Base-by-base conservation (phyloP, 2,888 invertebrate genomes). In the Cosmia trapezina region DNA sequence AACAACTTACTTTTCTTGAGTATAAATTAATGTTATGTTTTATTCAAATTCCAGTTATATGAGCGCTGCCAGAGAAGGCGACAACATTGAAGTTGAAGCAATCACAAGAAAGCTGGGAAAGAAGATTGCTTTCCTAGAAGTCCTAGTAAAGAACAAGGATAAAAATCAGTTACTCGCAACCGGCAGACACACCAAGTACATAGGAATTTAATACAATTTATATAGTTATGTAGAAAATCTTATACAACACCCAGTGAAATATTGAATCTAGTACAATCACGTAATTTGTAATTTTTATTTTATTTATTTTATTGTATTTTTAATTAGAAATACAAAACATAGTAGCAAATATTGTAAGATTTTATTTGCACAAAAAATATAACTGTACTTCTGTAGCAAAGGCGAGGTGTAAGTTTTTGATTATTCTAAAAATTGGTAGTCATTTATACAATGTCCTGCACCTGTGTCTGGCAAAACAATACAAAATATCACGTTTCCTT, bases 181-280 rank as follows among this genome's bases (percentile, higher is more conserved):
- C 79, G 99, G 98, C 54, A 97, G 97, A 73, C 99, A 99, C 90
- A 98, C 98, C 0, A 99, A 99, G 92, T 98, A 96, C 88, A 90
- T 95, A 73, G 91, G 90, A 64, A 69, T 89, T 56, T 86, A 72
- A 74, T 33, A 22, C 19, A 37, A 37, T 37, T 53, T 63, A 9
- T 28, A 64, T n/a, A 17, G 4, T 60, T 62, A 45, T 43, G 28
- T 63, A 53, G 47, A 62, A 49, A 59, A 70, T 43, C 41, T 28
- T 70, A n/a, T 14, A 47, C 22, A 57, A 59, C 28, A 41, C 70
- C n/a, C 28, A 45, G 59, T 75, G 49, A 33, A 74, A 45, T 68
- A 68, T 37, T 74, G 9, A 66, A 68, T 51, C 63, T 60, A 61
- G 60, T 66, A 47, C 54, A 78, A 76, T 60, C 49, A 76, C 66